phyloP scores from a whole-genome alignment of 2,113 vertebrate genomes.

The Cyrtonyx montezumae region DNA sequence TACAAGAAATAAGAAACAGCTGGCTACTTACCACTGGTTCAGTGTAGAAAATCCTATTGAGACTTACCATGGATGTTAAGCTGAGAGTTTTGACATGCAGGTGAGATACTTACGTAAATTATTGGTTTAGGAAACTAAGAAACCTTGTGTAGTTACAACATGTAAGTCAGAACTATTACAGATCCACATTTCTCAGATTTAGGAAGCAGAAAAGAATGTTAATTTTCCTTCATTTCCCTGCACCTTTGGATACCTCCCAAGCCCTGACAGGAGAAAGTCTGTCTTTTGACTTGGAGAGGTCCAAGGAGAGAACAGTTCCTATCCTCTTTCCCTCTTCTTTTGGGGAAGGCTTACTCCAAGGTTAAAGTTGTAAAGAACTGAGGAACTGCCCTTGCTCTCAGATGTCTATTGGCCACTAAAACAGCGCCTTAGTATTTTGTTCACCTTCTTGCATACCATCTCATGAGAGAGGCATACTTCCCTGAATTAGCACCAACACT shows the following conservation, averaged over 20 bases:
- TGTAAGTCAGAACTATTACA: background rate
- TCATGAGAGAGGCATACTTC: background rate
- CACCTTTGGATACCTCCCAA: background rate
- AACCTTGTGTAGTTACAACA: fast-evolving
- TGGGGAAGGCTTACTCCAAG: background rate
- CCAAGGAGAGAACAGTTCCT: background rate
- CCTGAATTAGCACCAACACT: background rate
- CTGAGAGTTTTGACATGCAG: background rate
- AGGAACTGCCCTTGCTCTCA: background rate
- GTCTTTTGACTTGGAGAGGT: background rate
- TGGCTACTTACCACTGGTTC: background rate
- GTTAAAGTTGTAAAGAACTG: background rate
- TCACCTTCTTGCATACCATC: background rate
- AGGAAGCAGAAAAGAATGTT: background rate
- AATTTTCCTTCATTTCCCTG: background rate
- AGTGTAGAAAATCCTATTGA: background rate
- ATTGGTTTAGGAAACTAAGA: background rate
- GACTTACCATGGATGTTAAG: background rate
- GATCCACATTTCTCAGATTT: background rate
- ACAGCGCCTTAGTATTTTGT: fast-evolving
- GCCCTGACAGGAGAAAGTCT: background rate
- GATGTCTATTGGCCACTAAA: background rate
- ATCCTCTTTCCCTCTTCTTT: background rate
- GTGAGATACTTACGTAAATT: background rate
- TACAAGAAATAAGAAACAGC: background rate